A percentile compares a stretch with the other conserved stretches of the same genome.
These are phyloP conservation scores for Horisme vitalbata DNA, from an alignment of 2,888 invertebrate genomes.

Conservation along the genomic window DNA sequence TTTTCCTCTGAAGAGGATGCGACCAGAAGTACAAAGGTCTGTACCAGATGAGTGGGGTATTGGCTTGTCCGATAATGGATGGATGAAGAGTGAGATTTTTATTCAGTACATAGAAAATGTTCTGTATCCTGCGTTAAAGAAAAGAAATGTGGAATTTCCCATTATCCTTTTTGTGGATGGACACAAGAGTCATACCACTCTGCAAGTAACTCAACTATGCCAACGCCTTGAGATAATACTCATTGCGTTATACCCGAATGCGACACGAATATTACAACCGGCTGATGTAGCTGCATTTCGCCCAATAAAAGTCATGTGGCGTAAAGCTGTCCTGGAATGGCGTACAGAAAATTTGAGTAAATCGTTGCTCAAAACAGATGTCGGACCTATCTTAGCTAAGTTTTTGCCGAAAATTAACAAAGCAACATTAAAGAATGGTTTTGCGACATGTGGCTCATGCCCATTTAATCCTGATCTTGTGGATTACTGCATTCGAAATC, in stretches of 20 bases:
- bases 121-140: slow-evolving; percentile 23
- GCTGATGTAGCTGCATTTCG: slow-evolving; percentile 37
- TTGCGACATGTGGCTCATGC: too few relatives aligned
- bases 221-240: neutral
- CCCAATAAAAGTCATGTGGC: slow-evolving; percentile 34
- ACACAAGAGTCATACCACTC: slow-evolving; percentile 22
- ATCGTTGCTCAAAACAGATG: too few relatives aligned
- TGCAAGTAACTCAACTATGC: slow-evolving; percentile 22
- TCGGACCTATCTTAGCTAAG: too few relatives aligned
- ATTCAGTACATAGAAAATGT: too few relatives aligned
- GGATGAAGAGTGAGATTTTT: too few relatives aligned
- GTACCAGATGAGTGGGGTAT: too few relatives aligned
- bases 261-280: slow-evolving; percentile 35
- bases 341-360: slow-evolving; percentile 5
- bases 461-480: too few relatives aligned
- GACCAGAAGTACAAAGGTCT: slow-evolving; percentile 8
- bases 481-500: too few relatives aligned
- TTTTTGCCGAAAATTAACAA: too few relatives aligned
- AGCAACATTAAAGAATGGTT: too few relatives aligned
- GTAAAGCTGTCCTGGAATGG: slow-evolving; percentile 32
- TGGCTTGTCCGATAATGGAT: too few relatives aligned
- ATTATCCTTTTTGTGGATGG: slow-evolving; percentile 50
- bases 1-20: slow-evolving; percentile 33
- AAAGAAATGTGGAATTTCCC: slow-evolving; percentile 39
- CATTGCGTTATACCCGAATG: slow-evolving; percentile 33